Conservation (phyloP, 2,113 vertebrate species). For the Eulemur macaco region DNA sequence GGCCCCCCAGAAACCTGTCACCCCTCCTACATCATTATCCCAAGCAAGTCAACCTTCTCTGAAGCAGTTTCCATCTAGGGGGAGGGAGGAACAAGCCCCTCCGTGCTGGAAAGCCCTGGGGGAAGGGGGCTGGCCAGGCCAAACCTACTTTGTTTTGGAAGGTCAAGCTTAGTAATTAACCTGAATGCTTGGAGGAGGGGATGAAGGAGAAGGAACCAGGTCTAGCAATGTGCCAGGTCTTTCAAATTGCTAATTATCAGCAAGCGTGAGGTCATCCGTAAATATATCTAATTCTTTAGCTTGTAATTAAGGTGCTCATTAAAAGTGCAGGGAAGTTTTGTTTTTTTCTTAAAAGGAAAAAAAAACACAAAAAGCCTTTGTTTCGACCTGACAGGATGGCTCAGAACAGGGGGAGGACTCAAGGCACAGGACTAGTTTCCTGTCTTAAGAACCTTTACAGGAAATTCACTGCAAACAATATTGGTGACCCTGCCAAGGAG, state of each 20-base stretch:
- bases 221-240: conserved; percentile 37
- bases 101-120: neutral
- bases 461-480: conserved; percentile 73
- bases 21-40: conserved; percentile 51
- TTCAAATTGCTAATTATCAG: conserved; percentile 69
- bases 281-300: conserved; percentile 55
- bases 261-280: conserved; percentile 65
- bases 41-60: neutral
- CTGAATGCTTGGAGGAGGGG: neutral
- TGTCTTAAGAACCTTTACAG: conserved; percentile 68
- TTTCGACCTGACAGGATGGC: conserved; percentile 62
- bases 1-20: conserved; percentile 34
- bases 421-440: conserved; percentile 68
- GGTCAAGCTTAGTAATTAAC: conserved; percentile 64
- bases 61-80: neutral
- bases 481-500: conserved; percentile 64
- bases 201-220: neutral
- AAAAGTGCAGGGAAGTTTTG: conserved; percentile 42
- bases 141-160: conserved; percentile 24
- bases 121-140: neutral
- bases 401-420: conserved; percentile 50
- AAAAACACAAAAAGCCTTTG: conserved; percentile 72
- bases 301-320: conserved; percentile 74
- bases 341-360: neutral
- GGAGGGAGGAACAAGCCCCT: neutral